These are phyloP conservation scores for Coelopa frigida DNA, from an alignment of 1,140 invertebrate species.

Conservation along the genomic window DNA sequence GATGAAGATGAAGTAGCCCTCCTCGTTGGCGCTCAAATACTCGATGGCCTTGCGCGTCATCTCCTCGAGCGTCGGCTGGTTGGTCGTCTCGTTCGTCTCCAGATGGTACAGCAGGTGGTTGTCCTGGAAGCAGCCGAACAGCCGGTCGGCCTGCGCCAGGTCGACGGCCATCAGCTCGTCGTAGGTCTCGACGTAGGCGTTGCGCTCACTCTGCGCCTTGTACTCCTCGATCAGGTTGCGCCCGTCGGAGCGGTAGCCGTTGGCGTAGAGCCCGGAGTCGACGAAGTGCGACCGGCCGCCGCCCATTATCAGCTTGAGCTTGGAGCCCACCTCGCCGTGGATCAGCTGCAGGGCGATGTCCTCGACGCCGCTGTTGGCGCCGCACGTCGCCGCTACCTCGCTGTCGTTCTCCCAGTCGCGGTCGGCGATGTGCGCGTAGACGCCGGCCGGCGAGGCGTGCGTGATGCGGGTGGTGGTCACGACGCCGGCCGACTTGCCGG, in stretches of 20 bases:
- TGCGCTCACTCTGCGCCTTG: constrained; percentile 42
- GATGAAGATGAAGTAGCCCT: constrained; percentile 60
- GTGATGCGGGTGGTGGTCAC: constrained; percentile 74
- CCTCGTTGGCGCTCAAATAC: constrained; percentile 59
- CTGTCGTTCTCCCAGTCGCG: constrained; percentile 72
- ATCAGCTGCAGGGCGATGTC: constrained; percentile 72
- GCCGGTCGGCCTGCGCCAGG: constrained; percentile 38
- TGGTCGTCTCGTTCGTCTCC: constrained; percentile 46
- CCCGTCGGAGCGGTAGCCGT: constrained; percentile 54
- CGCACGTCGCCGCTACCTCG: constrained; percentile 46
- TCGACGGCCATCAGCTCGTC: constrained; percentile 43
- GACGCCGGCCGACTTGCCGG: constrained; percentile 58
- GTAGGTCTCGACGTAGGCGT: constrained; percentile 59
- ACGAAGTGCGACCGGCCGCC: constrained; percentile 64
- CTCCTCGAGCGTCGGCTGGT: constrained; percentile 62
- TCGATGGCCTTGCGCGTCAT: constrained; percentile 69
- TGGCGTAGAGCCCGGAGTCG: constrained; percentile 10
- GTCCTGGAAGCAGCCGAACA: constrained; percentile 49
- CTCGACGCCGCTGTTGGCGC: constrained; percentile 46
- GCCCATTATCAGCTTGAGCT: constrained; percentile 64
- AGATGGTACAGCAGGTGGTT: constrained; percentile 52
- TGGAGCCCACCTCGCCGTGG: constrained; percentile 54
- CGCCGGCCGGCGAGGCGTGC: constrained; percentile 66
- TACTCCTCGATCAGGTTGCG: constrained; percentile 67
- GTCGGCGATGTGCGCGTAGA: constrained; percentile 65